A percentile compares a stretch with the other conserved stretches of the same genome.
Evolutionary conservation across 1,140 invertebrate species (phyloP).

Genomic region (Anagrus nilaparvatae): DNA sequence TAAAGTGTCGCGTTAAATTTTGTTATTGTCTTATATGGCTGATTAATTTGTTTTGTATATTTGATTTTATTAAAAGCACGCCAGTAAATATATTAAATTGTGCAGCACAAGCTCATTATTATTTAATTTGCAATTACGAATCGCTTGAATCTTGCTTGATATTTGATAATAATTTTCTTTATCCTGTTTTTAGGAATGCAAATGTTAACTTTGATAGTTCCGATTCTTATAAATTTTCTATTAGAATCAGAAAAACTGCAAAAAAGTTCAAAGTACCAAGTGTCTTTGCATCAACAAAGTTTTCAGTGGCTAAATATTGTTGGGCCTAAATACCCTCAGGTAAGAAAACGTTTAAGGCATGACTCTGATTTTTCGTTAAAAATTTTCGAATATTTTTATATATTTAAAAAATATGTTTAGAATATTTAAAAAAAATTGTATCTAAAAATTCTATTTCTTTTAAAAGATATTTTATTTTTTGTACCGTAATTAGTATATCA

Average conservation of each 20-base stretch:
- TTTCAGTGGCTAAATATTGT: conserved; percentile 82
- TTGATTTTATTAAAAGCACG: conserved; percentile 2
- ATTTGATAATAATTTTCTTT: conserved; percentile 18
- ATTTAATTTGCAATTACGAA: neutral
- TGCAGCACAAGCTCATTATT: neutral
- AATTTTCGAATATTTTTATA: no score
- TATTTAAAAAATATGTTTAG: no score
- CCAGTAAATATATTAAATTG: neutral
- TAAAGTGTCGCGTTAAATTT: neutral
- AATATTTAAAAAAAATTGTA: no score
- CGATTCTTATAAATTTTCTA: conserved; percentile 78
- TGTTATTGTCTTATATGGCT: neutral
- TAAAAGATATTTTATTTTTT: no score
- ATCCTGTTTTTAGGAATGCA: conserved; percentile 61
- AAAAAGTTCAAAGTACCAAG: conserved; percentile 51
- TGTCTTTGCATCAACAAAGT: conserved; percentile 72
- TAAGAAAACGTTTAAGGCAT: no score
- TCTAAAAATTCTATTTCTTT: no score
- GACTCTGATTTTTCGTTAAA: no score
- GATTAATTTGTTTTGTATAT: no score
- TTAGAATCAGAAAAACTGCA: conserved; percentile 55
- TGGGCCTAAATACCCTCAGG: conserved; percentile 81
- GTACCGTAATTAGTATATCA: no score
- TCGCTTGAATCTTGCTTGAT: neutral
- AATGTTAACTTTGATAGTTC: conserved; percentile 77